Evolutionary conservation across 2,113 vertebrate species (phyloP).

Genomic region (Mixornis gularis): DNA sequence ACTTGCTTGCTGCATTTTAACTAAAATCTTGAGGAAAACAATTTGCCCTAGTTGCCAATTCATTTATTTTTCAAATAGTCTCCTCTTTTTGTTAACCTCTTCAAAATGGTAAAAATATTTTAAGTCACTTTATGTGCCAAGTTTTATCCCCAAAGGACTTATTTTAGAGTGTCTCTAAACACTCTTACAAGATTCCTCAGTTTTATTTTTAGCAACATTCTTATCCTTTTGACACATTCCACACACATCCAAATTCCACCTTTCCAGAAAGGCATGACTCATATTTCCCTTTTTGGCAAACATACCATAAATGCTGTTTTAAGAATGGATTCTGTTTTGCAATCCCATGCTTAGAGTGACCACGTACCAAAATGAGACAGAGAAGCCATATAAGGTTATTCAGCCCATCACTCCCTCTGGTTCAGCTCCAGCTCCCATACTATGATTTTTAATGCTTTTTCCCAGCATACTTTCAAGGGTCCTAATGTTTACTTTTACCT

Average conservation of each 20-base stretch:
- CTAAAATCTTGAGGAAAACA: background rate
- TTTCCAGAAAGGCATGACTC: slow-evolving; percentile 7
- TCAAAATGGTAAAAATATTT: background rate
- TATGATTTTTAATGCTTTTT: background rate
- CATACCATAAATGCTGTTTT: background rate
- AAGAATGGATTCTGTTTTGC: slow-evolving; percentile 11
- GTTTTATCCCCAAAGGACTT: background rate
- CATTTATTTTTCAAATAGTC: background rate
- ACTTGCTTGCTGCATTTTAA: background rate
- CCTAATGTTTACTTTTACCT: background rate
- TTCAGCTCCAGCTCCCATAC: background rate
- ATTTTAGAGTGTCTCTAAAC: background rate
- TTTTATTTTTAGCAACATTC: slow-evolving; percentile 30
- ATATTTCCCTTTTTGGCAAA: slow-evolving; percentile 25
- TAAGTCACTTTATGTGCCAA: background rate
- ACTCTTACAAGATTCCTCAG: background rate
- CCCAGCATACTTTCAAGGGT: background rate
- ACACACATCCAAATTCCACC: slow-evolving; percentile 10
- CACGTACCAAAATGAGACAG: background rate
- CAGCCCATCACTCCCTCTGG: background rate
- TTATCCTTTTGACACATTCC: background rate
- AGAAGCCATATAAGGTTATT: slow-evolving; percentile 28
- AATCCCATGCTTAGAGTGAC: background rate
- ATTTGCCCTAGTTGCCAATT: background rate
- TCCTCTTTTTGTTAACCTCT: background rate